Conservation (phyloP, 2,113 vertebrate genomes). For the Himantopus leucocephalus region DNA sequence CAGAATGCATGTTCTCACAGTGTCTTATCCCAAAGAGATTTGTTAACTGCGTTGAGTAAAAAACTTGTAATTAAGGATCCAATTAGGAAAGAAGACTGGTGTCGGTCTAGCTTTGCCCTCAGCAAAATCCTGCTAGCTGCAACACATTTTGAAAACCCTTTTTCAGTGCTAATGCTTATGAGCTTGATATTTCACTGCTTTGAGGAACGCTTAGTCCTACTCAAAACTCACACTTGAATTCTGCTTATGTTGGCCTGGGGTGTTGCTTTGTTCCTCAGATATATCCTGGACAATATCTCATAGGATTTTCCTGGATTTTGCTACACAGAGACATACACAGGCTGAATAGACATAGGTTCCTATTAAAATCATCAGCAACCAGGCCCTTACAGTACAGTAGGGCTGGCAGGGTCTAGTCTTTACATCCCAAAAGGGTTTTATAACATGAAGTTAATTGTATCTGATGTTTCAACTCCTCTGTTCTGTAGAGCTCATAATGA, state of each 20-base stretch:
- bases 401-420: neutral
- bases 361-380: neutral
- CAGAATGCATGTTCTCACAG: neutral
- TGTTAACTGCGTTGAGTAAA: neutral
- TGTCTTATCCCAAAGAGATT: neutral
- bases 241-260: neutral
- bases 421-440: conserved; percentile 3
- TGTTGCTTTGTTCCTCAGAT: neutral
- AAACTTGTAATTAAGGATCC: neutral
- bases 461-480: conserved; percentile 28
- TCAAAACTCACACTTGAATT: neutral
- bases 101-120: neutral
- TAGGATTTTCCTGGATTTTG: neutral
- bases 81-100: neutral
- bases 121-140: neutral
- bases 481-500: conserved; percentile 1
- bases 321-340: neutral
- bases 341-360: neutral
- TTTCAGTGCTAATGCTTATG: neutral
- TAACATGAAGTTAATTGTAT: conserved; percentile 32
- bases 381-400: neutral
- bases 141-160: neutral
- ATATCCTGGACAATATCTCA: neutral
- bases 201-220: neutral
- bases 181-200: neutral